Conservation (phyloP, 1,140 invertebrate species). For the Macrobrachium nipponense region DNA sequence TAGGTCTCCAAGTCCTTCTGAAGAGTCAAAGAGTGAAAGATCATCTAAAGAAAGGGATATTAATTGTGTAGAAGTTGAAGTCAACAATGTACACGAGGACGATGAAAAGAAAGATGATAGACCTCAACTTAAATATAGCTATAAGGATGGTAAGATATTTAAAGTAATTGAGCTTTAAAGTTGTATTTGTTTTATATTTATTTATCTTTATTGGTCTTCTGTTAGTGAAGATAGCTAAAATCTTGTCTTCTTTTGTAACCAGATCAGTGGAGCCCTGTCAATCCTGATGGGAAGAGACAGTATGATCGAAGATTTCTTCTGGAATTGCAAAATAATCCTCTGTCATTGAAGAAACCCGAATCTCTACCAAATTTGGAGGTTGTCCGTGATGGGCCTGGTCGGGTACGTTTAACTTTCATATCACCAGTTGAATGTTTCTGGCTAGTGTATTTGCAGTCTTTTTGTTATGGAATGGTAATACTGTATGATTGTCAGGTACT, state of each 20-base stretch:
- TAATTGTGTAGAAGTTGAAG: conserved; percentile 30
- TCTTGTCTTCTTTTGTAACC: conserved; percentile 14
- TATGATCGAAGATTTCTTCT: conserved; percentile 72
- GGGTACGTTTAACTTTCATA: conserved; percentile 51
- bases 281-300: conserved; percentile 69
- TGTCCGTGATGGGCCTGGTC: conserved; percentile 67
- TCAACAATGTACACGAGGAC: conserved; percentile 47
- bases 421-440: neutral
- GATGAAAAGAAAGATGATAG: conserved; percentile 37
- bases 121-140: conserved; percentile 38
- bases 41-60: conserved; percentile 23
- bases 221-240: neutral
- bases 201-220: neutral
- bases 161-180: neutral
- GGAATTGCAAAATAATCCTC: conserved; percentile 69
- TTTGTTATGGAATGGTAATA: neutral
- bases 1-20: neutral
- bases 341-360: conserved; percentile 80
- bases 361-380: conserved; percentile 76
- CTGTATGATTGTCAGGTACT: conserved; percentile 38
- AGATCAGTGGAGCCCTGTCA: conserved; percentile 69
- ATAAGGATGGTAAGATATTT: conserved; percentile 40
- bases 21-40: conserved; percentile 1
- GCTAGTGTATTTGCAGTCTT: neutral
- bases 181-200: neutral